phyloP scores from a whole-genome alignment of 1,140 invertebrate genomes.

The Drosophila burlai region DNA sequence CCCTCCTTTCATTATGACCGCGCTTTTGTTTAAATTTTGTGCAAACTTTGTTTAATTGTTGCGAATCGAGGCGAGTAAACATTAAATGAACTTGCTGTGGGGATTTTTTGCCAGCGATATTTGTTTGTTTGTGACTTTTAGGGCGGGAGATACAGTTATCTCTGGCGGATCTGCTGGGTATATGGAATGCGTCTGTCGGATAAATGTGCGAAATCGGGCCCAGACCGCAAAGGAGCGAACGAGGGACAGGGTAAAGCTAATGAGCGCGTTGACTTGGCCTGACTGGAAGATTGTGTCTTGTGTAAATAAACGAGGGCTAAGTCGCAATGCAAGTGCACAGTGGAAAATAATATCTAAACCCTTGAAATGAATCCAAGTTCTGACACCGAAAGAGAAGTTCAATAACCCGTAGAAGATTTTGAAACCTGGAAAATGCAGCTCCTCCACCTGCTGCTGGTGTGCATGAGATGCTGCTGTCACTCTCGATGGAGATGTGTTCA shows the following conservation, averaged over 20 bases:
- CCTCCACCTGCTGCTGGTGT: conserved; percentile 8
- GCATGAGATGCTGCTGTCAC: conserved; percentile 1
- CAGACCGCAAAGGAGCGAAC: conserved; percentile 25
- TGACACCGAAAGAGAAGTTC: not conserved
- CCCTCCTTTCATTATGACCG: not conserved
- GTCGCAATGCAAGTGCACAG: conserved; percentile 1
- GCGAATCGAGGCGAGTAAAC: conserved; percentile 31
- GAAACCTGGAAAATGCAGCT: not conserved
- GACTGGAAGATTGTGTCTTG: conserved; percentile 19
- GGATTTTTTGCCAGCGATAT: not conserved
- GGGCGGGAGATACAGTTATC: conserved; percentile 24
- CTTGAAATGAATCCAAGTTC: not conserved
- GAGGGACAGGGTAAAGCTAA: conserved; percentile 4
- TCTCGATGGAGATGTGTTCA: not conserved
- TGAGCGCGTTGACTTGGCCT: conserved; percentile 35
- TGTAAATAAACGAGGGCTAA: conserved; percentile 22
- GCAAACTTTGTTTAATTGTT: conserved; percentile 34
- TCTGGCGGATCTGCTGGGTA: conserved; percentile 9
- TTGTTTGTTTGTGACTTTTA: conserved; percentile 37
- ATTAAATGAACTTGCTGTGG: conserved; percentile 28
- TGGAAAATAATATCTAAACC: not conserved
- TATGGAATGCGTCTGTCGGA: conserved; percentile 31
- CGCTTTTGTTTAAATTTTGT: not conserved
- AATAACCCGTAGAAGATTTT: not conserved
- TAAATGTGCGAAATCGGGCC: conserved; percentile 54